Base-by-base conservation (phyloP, 2,797 vertebrate genomes). In the Notolepis coatsorum region DNA sequence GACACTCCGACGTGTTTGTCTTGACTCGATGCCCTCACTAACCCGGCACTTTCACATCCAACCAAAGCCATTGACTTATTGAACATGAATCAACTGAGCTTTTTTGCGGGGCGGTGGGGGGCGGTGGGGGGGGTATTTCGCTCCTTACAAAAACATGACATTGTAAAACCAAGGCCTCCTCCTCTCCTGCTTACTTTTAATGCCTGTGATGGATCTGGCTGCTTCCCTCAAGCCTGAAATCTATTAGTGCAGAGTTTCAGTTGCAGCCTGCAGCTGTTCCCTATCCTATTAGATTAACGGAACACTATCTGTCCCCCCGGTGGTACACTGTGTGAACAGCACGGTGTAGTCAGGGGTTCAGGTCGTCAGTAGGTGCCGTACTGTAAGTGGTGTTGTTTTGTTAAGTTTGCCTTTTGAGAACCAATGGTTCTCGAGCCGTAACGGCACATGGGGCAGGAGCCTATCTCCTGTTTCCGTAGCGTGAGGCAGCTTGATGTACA, bases 131-230 rank as follows among this genome's bases (percentile, higher is more conserved):
- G 17, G 61, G 81, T 67, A 48, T 73, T 77, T 64, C 54, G 64
- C 71, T 80, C 71, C 74, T 88, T 86, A 82, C 75, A 15, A 59
- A 57, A 72, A 82, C 71, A 77, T 61, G 66, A 84, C 78, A 71
- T 71, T 53, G 56, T 75, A 76, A 77, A 84, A 84, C 71, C 79
- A 58, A 80, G 80, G 49, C 37, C 27, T 20, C 31, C 17, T 43
- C 17, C 23, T n/a, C 28, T 62, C 64, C 61, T 61, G 23, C 58
- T 68, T 72, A 25, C 38, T 13, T n/a, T 46, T 61, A 30, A 57
- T 65, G 71, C 65, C 37, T 39, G 48, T 66, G 52, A 79, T 61
- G 71, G 68, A 63, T 62, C 47, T 31, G 65, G 52, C 75, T 70
- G 78, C 71, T 64, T 27, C 59, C 49, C 73, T 77, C 4, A 27